These are phyloP conservation scores for Knipowitschia caucasica DNA, from an alignment of 2,797 vertebrate genomes.

Conservation along the genomic window DNA sequence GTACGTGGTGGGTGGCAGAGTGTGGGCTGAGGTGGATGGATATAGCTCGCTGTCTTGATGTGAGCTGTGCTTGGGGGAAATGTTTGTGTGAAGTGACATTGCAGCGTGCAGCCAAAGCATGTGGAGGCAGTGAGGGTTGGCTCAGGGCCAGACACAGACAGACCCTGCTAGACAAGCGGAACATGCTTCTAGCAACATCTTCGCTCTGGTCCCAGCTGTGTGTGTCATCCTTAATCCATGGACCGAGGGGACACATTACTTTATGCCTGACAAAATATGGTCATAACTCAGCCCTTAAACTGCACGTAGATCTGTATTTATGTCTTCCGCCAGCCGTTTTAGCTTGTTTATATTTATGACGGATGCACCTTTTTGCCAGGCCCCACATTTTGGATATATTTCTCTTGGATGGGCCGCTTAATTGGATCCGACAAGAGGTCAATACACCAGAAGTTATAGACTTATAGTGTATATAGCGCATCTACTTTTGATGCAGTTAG, in stretches of 20 bases:
- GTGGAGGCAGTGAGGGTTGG: slow-evolving; percentile 51
- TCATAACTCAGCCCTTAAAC: slow-evolving; percentile 65
- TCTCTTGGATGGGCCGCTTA: slow-evolving; percentile 45
- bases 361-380: slow-evolving; percentile 43
- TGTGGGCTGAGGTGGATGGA: slow-evolving; percentile 43
- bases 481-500: no score
- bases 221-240: slow-evolving; percentile 66
- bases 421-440: slow-evolving; percentile 13
- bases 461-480: no score
- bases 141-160: slow-evolving; percentile 53
- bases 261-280: slow-evolving; percentile 45
- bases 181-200: slow-evolving; percentile 67
- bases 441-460: no score
- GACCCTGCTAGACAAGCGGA: slow-evolving; percentile 65
- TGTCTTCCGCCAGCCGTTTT: slow-evolving; percentile 31
- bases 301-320: slow-evolving; percentile 47
- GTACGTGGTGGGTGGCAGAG: slow-evolving; percentile 30
- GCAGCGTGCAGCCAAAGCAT: slow-evolving; percentile 41
- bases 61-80: slow-evolving; percentile 46
- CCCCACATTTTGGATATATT: slow-evolving; percentile 25
- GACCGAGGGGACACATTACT: slow-evolving; percentile 58
- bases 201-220: slow-evolving; percentile 64
- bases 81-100: slow-evolving; percentile 61
- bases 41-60: slow-evolving; percentile 52
- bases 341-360: slow-evolving; percentile 57